These are phyloP conservation scores for Patiria pectinifera DNA, from an alignment of 53 echinoderm and acorn worm genomes.

Conservation along the genomic window DNA sequence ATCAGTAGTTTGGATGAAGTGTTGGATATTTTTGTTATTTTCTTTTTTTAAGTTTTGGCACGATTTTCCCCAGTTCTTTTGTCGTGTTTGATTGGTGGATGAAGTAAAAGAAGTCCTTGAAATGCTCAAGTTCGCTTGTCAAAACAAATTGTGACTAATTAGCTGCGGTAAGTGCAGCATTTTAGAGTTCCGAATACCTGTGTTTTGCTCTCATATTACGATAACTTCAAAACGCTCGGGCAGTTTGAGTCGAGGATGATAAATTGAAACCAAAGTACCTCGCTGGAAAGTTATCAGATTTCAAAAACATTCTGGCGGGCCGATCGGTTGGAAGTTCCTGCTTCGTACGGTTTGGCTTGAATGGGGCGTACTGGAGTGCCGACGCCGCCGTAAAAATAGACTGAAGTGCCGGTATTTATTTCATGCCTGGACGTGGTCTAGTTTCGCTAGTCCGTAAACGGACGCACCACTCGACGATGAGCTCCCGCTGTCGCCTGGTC, in stretches of 20 bases:
- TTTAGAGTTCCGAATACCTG: not conserved
- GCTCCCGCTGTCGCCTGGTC: not conserved
- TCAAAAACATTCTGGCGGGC: not conserved
- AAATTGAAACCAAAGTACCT: constrained; percentile 15
- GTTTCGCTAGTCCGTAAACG: not conserved
- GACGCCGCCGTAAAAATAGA: constrained; percentile 23
- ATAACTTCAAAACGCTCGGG: not conserved
- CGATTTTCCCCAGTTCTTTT: no score
- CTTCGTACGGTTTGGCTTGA: not conserved
- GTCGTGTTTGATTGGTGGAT: not conserved
- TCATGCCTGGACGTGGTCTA: not conserved
- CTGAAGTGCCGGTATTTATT: constrained; percentile 14
- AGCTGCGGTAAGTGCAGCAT: not conserved
- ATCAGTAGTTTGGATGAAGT: no score
- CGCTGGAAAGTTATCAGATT: constrained; percentile 24
- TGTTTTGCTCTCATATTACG: not conserved
- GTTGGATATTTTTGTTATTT: no score
- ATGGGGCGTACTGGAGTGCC: constrained; percentile 10
- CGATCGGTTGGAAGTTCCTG: not conserved
- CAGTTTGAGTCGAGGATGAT: not conserved
- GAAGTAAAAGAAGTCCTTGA: not conserved
- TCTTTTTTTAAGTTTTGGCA: no score
- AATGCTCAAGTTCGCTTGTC: not conserved
- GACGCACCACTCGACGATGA: constrained; percentile 4
- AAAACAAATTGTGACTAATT: not conserved